A percentile compares a stretch with the other conserved stretches of the same genome.
Conservation (phyloP, 2,888 invertebrate species). For the Hemithea aestivaria region DNA sequence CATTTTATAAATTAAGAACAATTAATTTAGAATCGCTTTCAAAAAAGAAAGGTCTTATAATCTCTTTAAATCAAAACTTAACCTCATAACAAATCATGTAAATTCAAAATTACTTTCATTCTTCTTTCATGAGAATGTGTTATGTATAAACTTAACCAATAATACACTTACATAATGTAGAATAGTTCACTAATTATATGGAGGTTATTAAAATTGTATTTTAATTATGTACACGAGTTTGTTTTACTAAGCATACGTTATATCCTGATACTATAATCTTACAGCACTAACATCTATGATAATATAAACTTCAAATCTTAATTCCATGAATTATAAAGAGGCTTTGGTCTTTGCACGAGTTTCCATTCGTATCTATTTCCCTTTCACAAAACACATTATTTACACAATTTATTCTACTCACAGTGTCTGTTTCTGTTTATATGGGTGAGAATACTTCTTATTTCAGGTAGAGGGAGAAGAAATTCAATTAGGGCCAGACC, state of each 20-base stretch:
- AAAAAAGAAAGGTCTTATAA: too few species aligned
- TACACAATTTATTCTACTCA: constrained; percentile 29
- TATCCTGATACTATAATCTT: constrained; percentile 32
- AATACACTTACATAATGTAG: constrained; percentile 41
- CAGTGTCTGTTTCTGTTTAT: constrained; percentile 55
- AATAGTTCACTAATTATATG: constrained; percentile 46
- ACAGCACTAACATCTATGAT: constrained; percentile 27
- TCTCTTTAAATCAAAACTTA: constrained; percentile 51
- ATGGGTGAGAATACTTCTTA: constrained; percentile 78
- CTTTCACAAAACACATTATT: constrained; percentile 24
- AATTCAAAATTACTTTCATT: constrained; percentile 22
- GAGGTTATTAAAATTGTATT: constrained; percentile 55
- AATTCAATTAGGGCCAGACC: constrained; percentile 73
- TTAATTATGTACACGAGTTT: constrained; percentile 43
- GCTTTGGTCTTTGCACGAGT: constrained; percentile 74
- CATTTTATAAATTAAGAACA: constrained; percentile 29
- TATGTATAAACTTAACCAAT: constrained; percentile 39
- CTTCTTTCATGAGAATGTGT: constrained; percentile 26
- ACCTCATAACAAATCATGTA: constrained; percentile 14
- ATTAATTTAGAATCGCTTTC: constrained; percentile 12
- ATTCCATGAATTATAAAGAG: constrained; percentile 69
- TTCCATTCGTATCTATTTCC: constrained; percentile 35
- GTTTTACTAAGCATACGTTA: constrained; percentile 52
- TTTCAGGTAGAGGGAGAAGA: constrained; percentile 79
- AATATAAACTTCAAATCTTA: constrained; percentile 35